phyloP scores from a whole-genome alignment of 2,797 vertebrate genomes.

The Poecilia gillii region DNA sequence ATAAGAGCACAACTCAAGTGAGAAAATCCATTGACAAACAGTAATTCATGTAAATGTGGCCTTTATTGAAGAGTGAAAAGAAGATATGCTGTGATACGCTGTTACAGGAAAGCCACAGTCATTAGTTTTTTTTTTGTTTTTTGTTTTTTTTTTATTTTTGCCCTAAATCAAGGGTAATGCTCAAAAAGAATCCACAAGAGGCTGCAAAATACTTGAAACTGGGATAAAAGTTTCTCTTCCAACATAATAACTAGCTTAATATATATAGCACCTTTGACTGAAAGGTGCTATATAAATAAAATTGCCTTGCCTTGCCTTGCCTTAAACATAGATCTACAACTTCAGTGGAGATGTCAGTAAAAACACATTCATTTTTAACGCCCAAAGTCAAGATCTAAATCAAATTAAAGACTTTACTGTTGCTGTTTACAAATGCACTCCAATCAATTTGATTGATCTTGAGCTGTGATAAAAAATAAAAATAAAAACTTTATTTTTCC shows the following conservation, averaged over 20 bases:
- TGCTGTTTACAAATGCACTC: neutral
- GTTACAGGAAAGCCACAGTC: neutral
- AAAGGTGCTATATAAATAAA: too few relatives aligned
- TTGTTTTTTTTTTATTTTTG: neutral
- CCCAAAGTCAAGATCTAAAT: neutral
- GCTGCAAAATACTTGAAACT: neutral
- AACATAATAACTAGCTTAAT: neutral
- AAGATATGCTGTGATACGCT: neutral
- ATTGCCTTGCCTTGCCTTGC: too few relatives aligned
- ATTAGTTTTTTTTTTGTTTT: neutral
- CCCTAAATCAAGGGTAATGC: neutral
- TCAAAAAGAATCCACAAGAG: neutral
- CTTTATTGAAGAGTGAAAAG: neutral
- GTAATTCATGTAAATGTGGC: neutral
- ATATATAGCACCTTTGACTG: too few relatives aligned
- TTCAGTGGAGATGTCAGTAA: neutral
- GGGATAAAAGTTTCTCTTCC: neutral
- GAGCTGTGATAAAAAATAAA: neutral
- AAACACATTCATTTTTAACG: neutral
- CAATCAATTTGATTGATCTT: neutral
- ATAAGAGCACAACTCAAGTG: neutral
- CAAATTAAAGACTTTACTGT: neutral
- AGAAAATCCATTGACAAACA: neutral
- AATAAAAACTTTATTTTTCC: neutral
- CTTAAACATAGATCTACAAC: neutral